Base-by-base conservation (phyloP, 2,888 invertebrate species). In the Acanthosepion pharaonis region DNA sequence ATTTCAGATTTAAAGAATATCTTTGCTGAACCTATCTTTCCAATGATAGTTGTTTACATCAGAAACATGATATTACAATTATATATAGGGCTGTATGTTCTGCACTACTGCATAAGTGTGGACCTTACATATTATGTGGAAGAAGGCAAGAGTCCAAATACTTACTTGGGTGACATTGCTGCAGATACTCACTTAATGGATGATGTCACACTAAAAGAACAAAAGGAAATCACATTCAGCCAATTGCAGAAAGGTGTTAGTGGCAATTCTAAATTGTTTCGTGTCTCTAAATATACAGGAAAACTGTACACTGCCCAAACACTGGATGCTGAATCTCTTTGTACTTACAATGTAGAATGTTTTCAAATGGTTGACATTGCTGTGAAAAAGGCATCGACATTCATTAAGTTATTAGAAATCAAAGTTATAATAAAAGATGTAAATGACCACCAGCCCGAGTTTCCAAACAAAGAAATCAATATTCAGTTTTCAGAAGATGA, bases 401-500 rank as follows among this genome's bases (percentile, higher is more conserved):
- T 93, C n/a, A 53, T 93, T 5, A 93, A 93, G n/a, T 53, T 93
- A 49, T 53, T 93, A 53, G 53, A 93, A 93, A 53, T 93, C n/a
- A 93, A 93, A 93, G 28, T 93, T n/a, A 93, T 93, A 1, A 93
- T 93, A 53, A 53, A 93, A 93, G 93, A 93, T 49, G n/a, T 93
- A n/a, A 93, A 93, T 49, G 93, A 93, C 28, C 93, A 93, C 53
- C 93, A 93, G 4, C 97, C 97, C 11, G 95, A 94, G n/a, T 97
- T 97, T 94, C 95, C 95, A n/a, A 91, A 94, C 92, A 94, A 94
- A 18, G 93, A 95, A 18, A 94, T 96, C 49, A 95, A 95, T 51
- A 91, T 96, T 23, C 59, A 95, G 11, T 95, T 96, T 51, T 95
- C 96, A 3, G 96, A 96, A 94, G 94, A 95, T n/a, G 95, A 95